These are phyloP conservation scores for Tipula vernalis DNA, from an alignment of 2,888 invertebrate species.

Conservation along the genomic window DNA sequence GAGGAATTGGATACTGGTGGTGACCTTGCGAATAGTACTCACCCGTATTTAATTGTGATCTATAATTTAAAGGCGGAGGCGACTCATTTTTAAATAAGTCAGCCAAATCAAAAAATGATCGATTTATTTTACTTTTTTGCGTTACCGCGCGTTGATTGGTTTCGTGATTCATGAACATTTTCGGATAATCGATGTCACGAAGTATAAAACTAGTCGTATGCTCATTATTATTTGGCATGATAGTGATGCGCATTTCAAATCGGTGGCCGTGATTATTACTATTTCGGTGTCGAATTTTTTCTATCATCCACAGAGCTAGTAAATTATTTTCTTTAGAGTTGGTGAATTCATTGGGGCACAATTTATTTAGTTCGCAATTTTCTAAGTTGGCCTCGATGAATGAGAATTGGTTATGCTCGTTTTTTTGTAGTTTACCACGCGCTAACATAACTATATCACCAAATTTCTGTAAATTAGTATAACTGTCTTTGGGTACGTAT, in stretches of 20 bases:
- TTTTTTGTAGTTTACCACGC: constrained; percentile 46
- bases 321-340: constrained; percentile 28
- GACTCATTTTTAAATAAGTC: background rate
- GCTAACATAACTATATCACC: constrained; percentile 54
- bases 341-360: constrained; percentile 17
- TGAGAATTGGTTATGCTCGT: constrained; percentile 37
- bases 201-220: constrained; percentile 26
- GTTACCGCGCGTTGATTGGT: background rate
- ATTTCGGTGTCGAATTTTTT: constrained; percentile 51
- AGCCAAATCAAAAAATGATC: background rate
- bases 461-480: constrained; percentile 34
- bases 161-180: background rate
- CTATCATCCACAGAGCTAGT: constrained; percentile 55
- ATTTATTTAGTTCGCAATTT: constrained; percentile 20
- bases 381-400: constrained; percentile 38
- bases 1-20: background rate
- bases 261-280: constrained; percentile 35
- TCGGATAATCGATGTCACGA: constrained; percentile 32
- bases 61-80: background rate
- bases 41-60: background rate
- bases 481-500: background rate
- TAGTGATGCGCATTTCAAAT: constrained; percentile 55
- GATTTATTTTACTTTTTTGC: background rate
- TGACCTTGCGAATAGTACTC: background rate
- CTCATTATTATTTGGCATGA: constrained; percentile 39